Percentiles rank a stretch among this genome's conserved stretches.
Conservation (phyloP, 53 echinoderm and acorn worm genomes). For the Arbacia lixula region DNA sequence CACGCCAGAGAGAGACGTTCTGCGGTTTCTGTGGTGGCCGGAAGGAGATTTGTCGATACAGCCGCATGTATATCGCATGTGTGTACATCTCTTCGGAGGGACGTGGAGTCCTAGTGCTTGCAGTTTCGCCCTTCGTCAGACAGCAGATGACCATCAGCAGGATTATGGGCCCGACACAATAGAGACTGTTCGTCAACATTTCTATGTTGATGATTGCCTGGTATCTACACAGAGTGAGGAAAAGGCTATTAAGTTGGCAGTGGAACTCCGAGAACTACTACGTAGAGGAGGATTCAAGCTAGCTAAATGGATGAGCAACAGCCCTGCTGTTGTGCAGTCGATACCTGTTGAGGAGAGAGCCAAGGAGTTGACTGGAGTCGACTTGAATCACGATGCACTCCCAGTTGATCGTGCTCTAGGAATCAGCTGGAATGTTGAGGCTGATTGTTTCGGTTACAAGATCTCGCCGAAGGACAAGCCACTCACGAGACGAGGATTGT, state of each 20-base stretch:
- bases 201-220: constrained; percentile 83
- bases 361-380: no score
- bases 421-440: no score
- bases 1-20: constrained; percentile 42
- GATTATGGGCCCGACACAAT: constrained; percentile 29
- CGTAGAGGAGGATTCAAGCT: constrained; percentile 63
- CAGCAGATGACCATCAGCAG: constrained; percentile 56
- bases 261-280: constrained; percentile 40
- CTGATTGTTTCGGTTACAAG: no score
- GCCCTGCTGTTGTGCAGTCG: constrained; percentile 44
- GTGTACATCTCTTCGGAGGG: constrained; percentile 63
- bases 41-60: constrained; percentile 46
- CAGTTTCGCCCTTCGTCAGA: constrained; percentile 57
- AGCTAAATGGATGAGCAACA: constrained; percentile 68
- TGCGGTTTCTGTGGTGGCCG: constrained; percentile 70
- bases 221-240: constrained; percentile 56
- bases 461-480: no score
- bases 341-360: constrained; percentile 57
- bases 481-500: no score
- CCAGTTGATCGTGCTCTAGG: no score
- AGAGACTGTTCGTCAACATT: constrained; percentile 59
- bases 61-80: constrained; percentile 56
- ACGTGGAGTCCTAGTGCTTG: constrained; percentile 58
- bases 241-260: constrained; percentile 46
- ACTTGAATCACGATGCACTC: no score